Evolutionary conservation across 1,140 invertebrate genomes (phyloP).

Genomic region (Meloidogyne floridensis): DNA sequence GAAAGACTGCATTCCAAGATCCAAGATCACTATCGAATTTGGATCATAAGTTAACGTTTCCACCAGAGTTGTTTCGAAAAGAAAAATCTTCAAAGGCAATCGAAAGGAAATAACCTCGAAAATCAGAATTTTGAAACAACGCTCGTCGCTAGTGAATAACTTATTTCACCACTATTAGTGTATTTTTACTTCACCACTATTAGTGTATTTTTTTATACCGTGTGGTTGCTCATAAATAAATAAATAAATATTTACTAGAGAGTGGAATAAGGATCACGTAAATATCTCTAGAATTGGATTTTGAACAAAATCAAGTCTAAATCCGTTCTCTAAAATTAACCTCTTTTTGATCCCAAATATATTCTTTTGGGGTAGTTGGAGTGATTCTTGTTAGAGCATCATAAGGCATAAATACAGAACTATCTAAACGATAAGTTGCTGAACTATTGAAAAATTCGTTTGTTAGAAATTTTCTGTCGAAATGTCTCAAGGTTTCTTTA

Average conservation of each 20-base stretch:
- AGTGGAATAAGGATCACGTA: no score
- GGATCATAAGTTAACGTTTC: no score
- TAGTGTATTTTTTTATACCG: no score
- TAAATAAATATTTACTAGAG: neutral
- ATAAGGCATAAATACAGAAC: conserved; percentile 12
- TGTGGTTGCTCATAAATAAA: no score
- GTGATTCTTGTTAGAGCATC: conserved; percentile 4
- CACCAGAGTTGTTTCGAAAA: no score
- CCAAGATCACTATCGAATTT: no score
- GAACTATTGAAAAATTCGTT: conserved; percentile 23
- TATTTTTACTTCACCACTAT: no score
- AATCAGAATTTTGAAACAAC: conserved; percentile 1
- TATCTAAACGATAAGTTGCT: conserved; percentile 32
- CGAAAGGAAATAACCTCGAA: neutral
- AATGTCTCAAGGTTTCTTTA: neutral
- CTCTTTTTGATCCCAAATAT: conserved; percentile 12
- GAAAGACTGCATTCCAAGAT: no score
- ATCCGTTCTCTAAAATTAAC: neutral
- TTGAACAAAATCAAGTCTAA: no score
- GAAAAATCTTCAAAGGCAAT: neutral
- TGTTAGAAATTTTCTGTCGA: neutral
- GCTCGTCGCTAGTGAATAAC: no score
- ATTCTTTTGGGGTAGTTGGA: conserved; percentile 14
- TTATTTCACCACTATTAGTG: no score
- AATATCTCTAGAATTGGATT: no score